Percentiles rank a stretch among this genome's conserved stretches.
These are phyloP conservation scores for Euura lappo DNA, from an alignment of 1,140 invertebrate genomes.

Conservation along the genomic window DNA sequence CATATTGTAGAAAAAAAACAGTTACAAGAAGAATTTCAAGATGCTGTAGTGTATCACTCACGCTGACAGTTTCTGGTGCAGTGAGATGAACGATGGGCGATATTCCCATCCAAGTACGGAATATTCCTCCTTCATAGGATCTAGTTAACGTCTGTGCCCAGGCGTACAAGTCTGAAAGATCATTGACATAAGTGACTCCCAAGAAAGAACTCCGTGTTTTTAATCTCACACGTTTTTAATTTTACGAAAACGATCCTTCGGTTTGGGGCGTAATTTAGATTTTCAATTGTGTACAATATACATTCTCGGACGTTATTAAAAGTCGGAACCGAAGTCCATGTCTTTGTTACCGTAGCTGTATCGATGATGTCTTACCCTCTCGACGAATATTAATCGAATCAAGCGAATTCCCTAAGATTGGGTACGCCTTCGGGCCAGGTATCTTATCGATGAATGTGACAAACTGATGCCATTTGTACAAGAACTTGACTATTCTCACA, in stretches of 20 bases:
- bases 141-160: conserved; percentile 32
- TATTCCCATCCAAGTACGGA: conserved; percentile 34
- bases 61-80: conserved; percentile 44
- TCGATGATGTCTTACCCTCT: neutral
- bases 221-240: too few species aligned
- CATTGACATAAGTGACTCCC: conserved; percentile 28
- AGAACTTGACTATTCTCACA: neutral
- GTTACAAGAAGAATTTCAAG: conserved; percentile 10
- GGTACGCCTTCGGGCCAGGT: neutral
- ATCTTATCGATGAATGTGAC: neutral
- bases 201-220: too few species aligned
- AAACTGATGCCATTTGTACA: neutral
- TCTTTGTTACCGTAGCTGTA: neutral
- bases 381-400: neutral
- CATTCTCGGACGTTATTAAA: too few species aligned
- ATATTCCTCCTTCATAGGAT: conserved; percentile 35
- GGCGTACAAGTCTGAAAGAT: conserved; percentile 22
- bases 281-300: too few species aligned
- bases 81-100: conserved; percentile 32
- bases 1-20: conserved; percentile 11
- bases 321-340: too few species aligned
- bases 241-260: too few species aligned
- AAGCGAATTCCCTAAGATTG: neutral
- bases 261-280: too few species aligned
- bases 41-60: conserved; percentile 18